Evolutionary conservation across 1,140 invertebrate genomes (phyloP), one percentile per base, ranked within the genome.

Genomic region (Mactra quadrangularis): DNA sequence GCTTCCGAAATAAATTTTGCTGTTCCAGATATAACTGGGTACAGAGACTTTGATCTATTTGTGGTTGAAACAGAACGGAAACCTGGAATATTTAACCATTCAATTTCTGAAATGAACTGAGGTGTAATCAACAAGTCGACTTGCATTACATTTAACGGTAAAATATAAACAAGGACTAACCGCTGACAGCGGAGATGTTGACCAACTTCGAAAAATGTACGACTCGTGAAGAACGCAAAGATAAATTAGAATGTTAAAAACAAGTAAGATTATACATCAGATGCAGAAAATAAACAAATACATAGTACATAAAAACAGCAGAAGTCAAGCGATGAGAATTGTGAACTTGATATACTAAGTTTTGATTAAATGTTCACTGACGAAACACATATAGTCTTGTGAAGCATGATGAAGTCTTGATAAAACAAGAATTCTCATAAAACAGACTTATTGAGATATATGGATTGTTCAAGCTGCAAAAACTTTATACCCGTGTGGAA

Each of bases 1-100:
- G 22, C 45, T 55, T 75, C 76, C 25, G 59, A 50, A 31, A 62
- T 75, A 45, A 81, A 81, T 45, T 81, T 85, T 60, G 83, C 59
- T n/a, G 52, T 81, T 29, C 76, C 83, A 41, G 70, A 81, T n/a
- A n/a, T 50, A n/a, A 81, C 55, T 2, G 47, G 81, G 29, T 38
- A 81, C 22, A 31, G 68, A 31, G 29, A 33, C 4, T 76, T 66
- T 55, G 70, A 75, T 35, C 53, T 33, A 22, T 75, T 74, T 55
- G 17, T 31, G 33, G 29, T 74, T 19, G n/a, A 38, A 17, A 53
- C n/a, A 1, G 27, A 59, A 22, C 3, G 71, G 22, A 38, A 9
- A 41, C 71, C 53, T 1, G 71, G 71, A 19, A 55, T 75, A 35
- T 15, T n/a, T 60, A 47, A 4, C 3, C 31, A 59, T 38, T n/a